Evolutionary conservation across 2,797 vertebrate genomes (phyloP).

Genomic region (Pipistrellus pygmaeus): DNA sequence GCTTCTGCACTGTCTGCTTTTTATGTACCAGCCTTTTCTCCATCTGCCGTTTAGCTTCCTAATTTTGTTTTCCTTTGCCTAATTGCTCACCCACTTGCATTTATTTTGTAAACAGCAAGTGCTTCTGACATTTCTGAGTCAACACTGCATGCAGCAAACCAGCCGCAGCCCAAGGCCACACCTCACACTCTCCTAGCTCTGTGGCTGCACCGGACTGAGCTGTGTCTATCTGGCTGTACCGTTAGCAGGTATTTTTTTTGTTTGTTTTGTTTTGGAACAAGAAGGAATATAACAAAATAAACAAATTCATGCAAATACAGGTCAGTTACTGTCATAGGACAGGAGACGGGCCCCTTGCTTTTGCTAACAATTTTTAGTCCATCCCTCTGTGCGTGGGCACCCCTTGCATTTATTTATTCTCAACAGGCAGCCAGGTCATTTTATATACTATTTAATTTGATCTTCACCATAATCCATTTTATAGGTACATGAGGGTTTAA

Average conservation of each 20-base stretch:
- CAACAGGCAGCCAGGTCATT: background rate
- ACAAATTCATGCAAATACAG: background rate
- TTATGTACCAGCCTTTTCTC: background rate
- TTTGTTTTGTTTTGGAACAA: background rate
- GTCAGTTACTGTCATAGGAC: background rate
- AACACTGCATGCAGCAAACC: background rate
- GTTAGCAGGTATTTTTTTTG: background rate
- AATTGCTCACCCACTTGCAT: background rate
- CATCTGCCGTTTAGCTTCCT: background rate
- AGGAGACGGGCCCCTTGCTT: background rate
- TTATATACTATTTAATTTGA: background rate
- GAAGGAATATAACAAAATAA: background rate
- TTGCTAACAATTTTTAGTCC: background rate
- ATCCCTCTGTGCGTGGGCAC: background rate
- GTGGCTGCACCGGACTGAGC: background rate
- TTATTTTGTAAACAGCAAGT: background rate
- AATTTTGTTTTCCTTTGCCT: background rate
- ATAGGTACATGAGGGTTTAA: background rate
- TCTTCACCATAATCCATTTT: background rate
- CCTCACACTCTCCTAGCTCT: background rate
- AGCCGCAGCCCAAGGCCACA: background rate
- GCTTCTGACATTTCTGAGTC: background rate
- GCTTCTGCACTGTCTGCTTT: background rate
- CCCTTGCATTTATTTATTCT: background rate
- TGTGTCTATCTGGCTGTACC: background rate